These are phyloP conservation scores for Cremastobaeus sp. DNA, from an alignment of 2,888 invertebrate genomes.

Conservation along the genomic window DNA sequence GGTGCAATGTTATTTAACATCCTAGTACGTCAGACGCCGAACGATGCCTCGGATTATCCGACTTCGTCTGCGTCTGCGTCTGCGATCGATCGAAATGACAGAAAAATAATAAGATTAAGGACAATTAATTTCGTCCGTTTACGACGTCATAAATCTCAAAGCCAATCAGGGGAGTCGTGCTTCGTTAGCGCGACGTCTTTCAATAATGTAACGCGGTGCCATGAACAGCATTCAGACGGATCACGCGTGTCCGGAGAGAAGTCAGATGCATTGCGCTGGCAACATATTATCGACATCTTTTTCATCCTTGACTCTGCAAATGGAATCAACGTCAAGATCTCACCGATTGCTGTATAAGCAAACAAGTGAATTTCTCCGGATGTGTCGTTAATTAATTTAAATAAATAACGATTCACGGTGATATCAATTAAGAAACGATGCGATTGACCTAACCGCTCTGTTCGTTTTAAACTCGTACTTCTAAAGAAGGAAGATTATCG, in stretches of 20 bases:
- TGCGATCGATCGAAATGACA: slow-evolving; percentile 12
- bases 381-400: too few species aligned
- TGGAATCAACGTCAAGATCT: slow-evolving; percentile 11
- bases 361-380: too few species aligned
- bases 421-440: too few species aligned
- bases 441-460: too few species aligned
- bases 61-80: background rate
- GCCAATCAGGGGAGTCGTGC: slow-evolving; percentile 15
- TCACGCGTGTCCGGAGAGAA: too few species aligned
- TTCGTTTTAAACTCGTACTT: too few species aligned
- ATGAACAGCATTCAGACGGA: slow-evolving; percentile 18
- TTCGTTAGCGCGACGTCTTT: slow-evolving; percentile 39
- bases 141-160: slow-evolving; percentile 29
- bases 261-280: background rate
- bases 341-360: too few species aligned
- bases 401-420: too few species aligned
- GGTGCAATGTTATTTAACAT: background rate
- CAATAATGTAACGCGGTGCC: slow-evolving; percentile 26
- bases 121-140: slow-evolving; percentile 25
- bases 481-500: too few species aligned
- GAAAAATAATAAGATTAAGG: slow-evolving; percentile 30
- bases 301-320: slow-evolving; percentile 6
- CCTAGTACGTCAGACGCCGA: background rate
- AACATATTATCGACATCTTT: slow-evolving; percentile 30
- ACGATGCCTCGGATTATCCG: background rate